Conservation (phyloP, 2,113 vertebrate genomes). For the Clarias batrachus region DNA sequence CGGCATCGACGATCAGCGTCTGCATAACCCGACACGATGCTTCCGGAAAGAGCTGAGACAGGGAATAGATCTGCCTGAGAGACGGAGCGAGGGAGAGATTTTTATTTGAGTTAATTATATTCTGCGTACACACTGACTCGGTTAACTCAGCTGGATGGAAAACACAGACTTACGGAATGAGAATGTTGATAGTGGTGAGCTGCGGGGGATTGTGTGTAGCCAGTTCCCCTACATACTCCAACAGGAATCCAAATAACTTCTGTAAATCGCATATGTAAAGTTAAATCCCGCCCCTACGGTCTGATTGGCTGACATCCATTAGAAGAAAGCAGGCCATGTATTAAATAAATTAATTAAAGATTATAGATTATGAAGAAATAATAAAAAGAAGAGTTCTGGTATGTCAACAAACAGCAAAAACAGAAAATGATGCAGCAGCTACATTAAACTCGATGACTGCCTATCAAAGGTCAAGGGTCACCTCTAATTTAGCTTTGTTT, state of each 20-base stretch:
- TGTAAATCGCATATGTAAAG: slow-evolving; percentile 59
- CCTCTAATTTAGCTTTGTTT: slow-evolving; percentile 90
- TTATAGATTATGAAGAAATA: no score
- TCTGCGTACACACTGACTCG: neutral
- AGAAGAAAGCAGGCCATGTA: neutral
- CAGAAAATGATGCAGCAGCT: neutral
- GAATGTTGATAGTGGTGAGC: slow-evolving; percentile 76
- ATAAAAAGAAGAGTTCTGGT: neutral
- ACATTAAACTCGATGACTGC: neutral
- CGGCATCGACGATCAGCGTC: slow-evolving; percentile 76
- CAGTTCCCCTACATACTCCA: slow-evolving; percentile 87
- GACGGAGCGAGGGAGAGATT: neutral
- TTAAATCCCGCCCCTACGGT: no score
- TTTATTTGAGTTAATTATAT: neutral
- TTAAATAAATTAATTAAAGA: neutral
- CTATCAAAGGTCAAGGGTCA: slow-evolving; percentile 41
- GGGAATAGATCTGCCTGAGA: slow-evolving; percentile 78
- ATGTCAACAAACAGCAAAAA: neutral
- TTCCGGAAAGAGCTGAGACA: slow-evolving; percentile 91
- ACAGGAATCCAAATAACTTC: slow-evolving; percentile 87
- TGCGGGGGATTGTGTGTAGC: slow-evolving; percentile 75
- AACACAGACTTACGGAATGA: slow-evolving; percentile 81
- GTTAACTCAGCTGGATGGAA: neutral
- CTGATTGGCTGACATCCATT: neutral
- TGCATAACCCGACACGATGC: slow-evolving; percentile 74